Evolutionary conservation across 2,797 vertebrate species (phyloP).

Genomic region (Pogoniulus pusillus): DNA sequence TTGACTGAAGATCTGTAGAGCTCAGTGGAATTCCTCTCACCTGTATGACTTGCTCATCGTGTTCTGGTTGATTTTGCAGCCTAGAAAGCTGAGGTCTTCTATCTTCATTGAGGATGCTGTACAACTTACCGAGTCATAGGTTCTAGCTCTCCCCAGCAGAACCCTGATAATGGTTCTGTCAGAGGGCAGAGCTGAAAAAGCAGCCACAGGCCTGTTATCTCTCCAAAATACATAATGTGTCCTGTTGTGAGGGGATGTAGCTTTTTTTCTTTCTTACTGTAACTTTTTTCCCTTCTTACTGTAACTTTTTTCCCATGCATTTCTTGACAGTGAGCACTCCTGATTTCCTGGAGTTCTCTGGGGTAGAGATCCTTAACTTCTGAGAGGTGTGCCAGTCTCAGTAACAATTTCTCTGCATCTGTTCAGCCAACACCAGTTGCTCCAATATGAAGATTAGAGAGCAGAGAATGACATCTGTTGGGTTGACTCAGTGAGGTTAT

Average conservation of each 20-base stretch:
- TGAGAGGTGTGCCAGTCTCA: not conserved
- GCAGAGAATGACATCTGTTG: not conserved
- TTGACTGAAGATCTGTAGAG: not conserved
- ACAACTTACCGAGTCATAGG: not conserved
- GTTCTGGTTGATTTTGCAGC: conserved; percentile 6
- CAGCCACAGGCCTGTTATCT: not conserved
- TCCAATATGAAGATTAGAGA: not conserved
- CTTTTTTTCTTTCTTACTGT: not conserved
- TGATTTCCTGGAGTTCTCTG: not conserved
- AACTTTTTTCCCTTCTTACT: not conserved
- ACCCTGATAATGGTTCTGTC: not conserved
- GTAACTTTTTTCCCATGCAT: not conserved
- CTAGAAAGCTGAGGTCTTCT: not conserved
- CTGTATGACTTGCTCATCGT: not conserved
- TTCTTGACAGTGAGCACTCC: not conserved
- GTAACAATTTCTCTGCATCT: not conserved
- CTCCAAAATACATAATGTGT: not conserved
- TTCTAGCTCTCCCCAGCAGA: not conserved
- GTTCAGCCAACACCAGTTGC: not conserved
- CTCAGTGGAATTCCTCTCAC: not conserved
- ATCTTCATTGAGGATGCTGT: not conserved
- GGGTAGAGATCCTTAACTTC: not conserved
- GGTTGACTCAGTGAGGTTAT: not conserved
- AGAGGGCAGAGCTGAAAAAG: not conserved
- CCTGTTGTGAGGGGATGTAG: not conserved